These are phyloP conservation scores for Drosophila flavopinicola DNA, from an alignment of 2,888 invertebrate genomes.

Conservation along the genomic window DNA sequence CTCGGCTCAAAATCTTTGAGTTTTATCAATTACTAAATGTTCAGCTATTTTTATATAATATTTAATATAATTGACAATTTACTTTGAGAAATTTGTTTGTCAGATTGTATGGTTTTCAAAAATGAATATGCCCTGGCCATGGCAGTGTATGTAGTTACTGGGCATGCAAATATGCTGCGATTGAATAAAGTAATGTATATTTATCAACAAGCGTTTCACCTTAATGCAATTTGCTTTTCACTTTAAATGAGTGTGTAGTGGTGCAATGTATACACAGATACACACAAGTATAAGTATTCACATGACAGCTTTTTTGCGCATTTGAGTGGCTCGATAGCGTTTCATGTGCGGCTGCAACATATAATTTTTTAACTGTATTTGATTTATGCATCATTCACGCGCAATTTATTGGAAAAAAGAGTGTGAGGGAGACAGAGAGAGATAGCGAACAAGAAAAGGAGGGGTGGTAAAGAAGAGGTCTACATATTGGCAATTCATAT, in stretches of 20 bases:
- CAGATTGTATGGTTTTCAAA: too few species aligned
- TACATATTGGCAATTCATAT: conserved; percentile 43
- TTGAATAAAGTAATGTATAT: conserved; percentile 29
- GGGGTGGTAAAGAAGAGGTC: background rate
- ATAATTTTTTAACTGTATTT: conserved; percentile 59
- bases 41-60: too few species aligned
- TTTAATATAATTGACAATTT: too few species aligned
- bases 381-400: conserved; percentile 75
- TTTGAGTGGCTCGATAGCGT: conserved; percentile 14
- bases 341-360: conserved; percentile 15
- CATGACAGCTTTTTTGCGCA: conserved; percentile 29
- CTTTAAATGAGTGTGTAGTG: conserved; percentile 25
- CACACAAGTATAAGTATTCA: background rate
- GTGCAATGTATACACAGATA: background rate
- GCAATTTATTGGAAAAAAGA: conserved; percentile 57
- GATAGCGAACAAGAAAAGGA: too few species aligned
- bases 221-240: conserved; percentile 50
- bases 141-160: background rate
- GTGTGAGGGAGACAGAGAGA: background rate
- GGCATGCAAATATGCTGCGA: conserved; percentile 1
- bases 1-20: too few species aligned
- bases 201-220: conserved; percentile 35
- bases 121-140: background rate
- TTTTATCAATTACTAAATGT: too few species aligned
- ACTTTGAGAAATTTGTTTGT: too few species aligned